Base-by-base conservation (phyloP, 2,113 vertebrate species). In the Cairina moschata region DNA sequence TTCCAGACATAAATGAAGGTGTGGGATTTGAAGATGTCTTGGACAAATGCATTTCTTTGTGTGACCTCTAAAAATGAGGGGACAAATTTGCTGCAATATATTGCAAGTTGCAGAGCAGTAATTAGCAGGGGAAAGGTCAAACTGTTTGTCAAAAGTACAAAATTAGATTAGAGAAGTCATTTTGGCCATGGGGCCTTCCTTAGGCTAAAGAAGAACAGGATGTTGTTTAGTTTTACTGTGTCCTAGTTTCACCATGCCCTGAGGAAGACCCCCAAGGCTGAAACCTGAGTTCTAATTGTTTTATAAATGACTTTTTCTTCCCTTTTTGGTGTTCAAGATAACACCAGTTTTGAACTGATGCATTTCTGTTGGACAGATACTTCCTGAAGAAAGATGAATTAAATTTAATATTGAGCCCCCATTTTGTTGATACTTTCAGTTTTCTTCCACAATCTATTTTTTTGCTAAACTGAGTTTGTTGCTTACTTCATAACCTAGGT, bases 151-250 rank as follows among this genome's bases (percentile, higher is more conserved):
- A 95, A 55, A 95, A 96, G 75, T 18, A 90, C 78, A 93, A 34
- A 97, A 91, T 96, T 72, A 97, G 94, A 97, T 94, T 85, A 62
- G 90, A 96, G 88, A 40, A 95, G 79, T 75, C 91, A 91, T 96
- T 94, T 97, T 97, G 93, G 83, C 95, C 85, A 94, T 95, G 86
- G 95, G 97, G 94, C 92, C 90, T 96, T 97, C 96, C 97, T 97
- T 79, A 96, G 94, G 96, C 93, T 94, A 94, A 73, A 86, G 95
- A 93, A 97, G 96, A 97, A 97, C 97, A 97, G 97, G 97, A 97
- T 96, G 96, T 94, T 94, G 60, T 86, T 95, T 32, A 90, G 86
- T 96, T 96, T 88, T 91, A 75, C 86, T 76, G 90, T 96, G 97
- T 97, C 96, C 97, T 93, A 97, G 89, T 97, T 97, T 96, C 96